Evolutionary conservation across 2,888 invertebrate species (phyloP).

Genomic region (Lagria hirta): DNA sequence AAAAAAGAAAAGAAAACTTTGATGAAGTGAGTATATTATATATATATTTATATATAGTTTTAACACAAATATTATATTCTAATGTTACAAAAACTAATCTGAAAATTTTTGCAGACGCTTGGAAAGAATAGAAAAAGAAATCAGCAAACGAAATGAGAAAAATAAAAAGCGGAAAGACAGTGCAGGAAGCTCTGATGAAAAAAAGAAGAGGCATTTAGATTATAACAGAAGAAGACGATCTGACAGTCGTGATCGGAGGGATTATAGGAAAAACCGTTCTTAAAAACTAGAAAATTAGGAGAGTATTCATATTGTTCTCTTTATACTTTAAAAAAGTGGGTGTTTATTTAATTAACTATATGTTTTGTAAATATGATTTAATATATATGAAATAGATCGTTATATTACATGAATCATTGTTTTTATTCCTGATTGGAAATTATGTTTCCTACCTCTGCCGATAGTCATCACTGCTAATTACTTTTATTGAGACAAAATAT

Average conservation of each 20-base stretch:
- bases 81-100: constrained; percentile 10
- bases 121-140: constrained; percentile 36
- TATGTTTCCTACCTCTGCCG: too few relatives aligned
- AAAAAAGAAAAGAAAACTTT: constrained; percentile 14
- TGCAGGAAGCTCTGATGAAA: constrained; percentile 24
- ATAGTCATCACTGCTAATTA: too few relatives aligned
- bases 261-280: constrained; percentile 9
- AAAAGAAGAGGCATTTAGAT: constrained; percentile 3
- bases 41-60: too few relatives aligned
- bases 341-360: too few relatives aligned
- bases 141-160: constrained; percentile 33
- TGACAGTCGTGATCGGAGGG: constrained; percentile 4
- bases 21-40: constrained; percentile 12
- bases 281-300: too few relatives aligned
- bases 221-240: constrained; percentile 2
- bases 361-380: too few relatives aligned
- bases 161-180: constrained; percentile 23
- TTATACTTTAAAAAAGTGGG: too few relatives aligned
- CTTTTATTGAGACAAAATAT: too few relatives aligned
- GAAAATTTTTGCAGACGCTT: constrained; percentile 32
- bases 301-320: too few relatives aligned
- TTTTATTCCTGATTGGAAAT: too few relatives aligned
- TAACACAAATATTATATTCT: constrained; percentile 1
- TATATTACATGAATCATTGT: too few relatives aligned
- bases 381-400: too few relatives aligned